Percentiles rank a stretch among this genome's conserved stretches.
These are phyloP conservation scores for Microtus ochrogaster DNA, from an alignment of 2,113 vertebrate species.

Conservation along the genomic window DNA sequence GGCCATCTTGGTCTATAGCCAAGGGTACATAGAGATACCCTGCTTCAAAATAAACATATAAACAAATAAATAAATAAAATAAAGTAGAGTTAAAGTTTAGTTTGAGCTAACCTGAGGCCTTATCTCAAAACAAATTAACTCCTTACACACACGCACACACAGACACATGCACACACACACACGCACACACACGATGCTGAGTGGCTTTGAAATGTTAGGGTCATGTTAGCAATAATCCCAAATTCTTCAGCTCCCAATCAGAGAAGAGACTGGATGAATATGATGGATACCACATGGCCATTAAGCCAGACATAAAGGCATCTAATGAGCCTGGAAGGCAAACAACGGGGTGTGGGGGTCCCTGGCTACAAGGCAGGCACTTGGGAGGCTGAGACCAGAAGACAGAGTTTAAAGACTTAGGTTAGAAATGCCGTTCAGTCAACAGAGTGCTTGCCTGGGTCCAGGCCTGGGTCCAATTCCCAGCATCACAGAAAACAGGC, in stretches of 20 bases:
- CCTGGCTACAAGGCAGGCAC: background rate
- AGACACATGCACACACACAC: background rate
- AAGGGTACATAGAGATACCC: background rate
- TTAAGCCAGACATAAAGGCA: background rate
- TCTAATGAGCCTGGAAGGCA: background rate
- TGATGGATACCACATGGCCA: background rate
- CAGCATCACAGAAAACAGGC: background rate
- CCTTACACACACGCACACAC: background rate
- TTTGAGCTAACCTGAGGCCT: background rate
- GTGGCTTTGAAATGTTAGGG: slow-evolving; percentile 20
- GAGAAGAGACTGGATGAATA: background rate
- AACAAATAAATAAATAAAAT: background rate
- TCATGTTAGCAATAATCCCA: background rate
- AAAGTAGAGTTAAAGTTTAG: background rate
- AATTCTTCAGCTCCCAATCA: slow-evolving; percentile 50
- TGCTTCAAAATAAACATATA: background rate
- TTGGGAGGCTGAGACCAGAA: background rate
- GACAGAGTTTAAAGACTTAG: background rate
- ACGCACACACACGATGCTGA: background rate
- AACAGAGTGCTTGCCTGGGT: background rate
- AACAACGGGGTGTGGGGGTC: background rate
- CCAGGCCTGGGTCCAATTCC: background rate
- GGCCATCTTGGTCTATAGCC: background rate
- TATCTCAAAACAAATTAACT: background rate
- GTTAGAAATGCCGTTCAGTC: no score